Evolutionary conservation across 1,140 invertebrate species (phyloP), one percentile per base, ranked within the genome.

Genomic region (Drosophila suzukii): DNA sequence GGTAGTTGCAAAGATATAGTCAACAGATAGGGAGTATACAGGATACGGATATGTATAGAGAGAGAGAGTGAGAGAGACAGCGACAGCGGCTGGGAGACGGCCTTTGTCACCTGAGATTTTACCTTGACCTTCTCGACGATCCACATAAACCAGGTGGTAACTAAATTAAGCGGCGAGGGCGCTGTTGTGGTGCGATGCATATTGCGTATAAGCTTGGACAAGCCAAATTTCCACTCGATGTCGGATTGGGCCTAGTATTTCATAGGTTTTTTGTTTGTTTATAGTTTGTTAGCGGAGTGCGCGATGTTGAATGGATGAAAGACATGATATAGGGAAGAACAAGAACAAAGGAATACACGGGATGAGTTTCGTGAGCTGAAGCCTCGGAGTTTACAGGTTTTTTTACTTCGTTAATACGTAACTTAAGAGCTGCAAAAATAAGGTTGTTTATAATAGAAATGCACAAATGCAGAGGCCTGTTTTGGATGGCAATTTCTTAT

Each of bases 161-260:
- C 94, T 50, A 99, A 94, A 92, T 99, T 99, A 41, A 99, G 94
- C 0, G 99, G 99, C 3, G 98, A 97, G 0, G 99, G 99, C 4
- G 99, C 98, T 4, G 98, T 98, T 41, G 97, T 98, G 7, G 98
- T 99, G 90, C 99, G 95, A 93, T 99, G 98, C 98, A 99, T 99
- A 91, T 99, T 98, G 76, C 98, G 94, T 90, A 99, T 99, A 79
- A 99, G 94, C 93, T 99, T 99, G 46, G 98, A 99, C 80, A 99
- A 93, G 34, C 99, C 99, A 92, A 99, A 99, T 93, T 99, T 99
- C 99, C 99, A 99, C 93, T 99, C 99, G 81, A 98, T 99, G 93
- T 99, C 99, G n/a, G 98, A 99, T 95, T 99, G 98, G 46, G 98
- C 98, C 95, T 98, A 86, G 81, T 86, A 83, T 91, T 90, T 90